Base-by-base conservation (phyloP, 2,888 invertebrate species). In the Lysandra bellargus region DNA sequence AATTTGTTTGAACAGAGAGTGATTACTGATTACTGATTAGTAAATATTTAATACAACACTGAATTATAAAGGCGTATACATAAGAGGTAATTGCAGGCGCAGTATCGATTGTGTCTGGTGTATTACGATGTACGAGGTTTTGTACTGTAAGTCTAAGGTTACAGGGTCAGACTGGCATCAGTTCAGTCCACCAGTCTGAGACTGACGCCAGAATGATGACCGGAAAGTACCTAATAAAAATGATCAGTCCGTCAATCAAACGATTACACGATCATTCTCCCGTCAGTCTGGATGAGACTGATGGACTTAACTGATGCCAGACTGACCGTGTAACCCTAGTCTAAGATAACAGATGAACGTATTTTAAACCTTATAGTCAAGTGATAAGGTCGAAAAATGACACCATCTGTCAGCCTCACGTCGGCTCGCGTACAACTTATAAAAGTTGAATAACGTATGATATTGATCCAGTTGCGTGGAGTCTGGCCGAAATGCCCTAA, bases 381-480 rank as follows among this genome's bases (percentile, higher is more conserved):
- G 57, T 3, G 4, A 53, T 53, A 53, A 57, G 57, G 57, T 57
- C 57, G 57, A 17, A 57, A 57, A 57, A 17, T 57, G 57, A 17
- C 57, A 57, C 57, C 5, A 9, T 64, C 64, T 64, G 30, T 64
- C 23, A 9, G 9, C 23, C 12, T 4, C 1, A 33, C 33, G 5
- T 69, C 14, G 37, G 33, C 14, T 69, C 69, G 17, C 33, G 69
- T 69, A 69, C 69, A 37, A 69, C 12, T 69, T 69, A 69, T 69
- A 69, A 69, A 69, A 37, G 14, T 69, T 69, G 33, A 69, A 37
- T 69, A 69, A 69, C 69, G 33, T 37, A 69, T 69, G 5, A 69
- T 69, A 69, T 69, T 69, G 69, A 69, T 69, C 69, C 69, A 69
- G 69, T 17, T 33, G 14, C 69, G 6, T 69, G 69, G 37, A 69